Conservation (phyloP, 2,113 vertebrate species). For the Ibidorhyncha struthersii region DNA sequence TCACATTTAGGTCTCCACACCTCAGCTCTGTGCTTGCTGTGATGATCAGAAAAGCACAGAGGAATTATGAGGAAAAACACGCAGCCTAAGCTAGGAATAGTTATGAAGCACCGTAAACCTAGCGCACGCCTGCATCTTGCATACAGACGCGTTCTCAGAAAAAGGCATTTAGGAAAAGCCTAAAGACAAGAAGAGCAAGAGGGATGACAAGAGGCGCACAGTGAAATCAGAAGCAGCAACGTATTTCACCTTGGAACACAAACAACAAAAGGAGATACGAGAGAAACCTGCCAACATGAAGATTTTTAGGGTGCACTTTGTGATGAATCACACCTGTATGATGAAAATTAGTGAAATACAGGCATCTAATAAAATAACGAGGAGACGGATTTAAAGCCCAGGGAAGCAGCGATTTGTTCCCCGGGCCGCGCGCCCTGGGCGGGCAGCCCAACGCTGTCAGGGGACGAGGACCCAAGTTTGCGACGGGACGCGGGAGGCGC, state of each 20-base stretch:
- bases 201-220: not conserved
- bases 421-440: rapidly evolving
- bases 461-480: not conserved
- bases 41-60: not conserved
- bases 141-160: not conserved
- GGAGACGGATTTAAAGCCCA: not conserved
- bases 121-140: not conserved
- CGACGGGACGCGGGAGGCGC: not conserved
- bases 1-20: not conserved
- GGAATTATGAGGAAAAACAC: not conserved
- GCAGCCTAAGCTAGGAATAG: not conserved
- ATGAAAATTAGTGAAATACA: rapidly evolving
- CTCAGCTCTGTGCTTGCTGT: not conserved
- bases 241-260: not conserved
- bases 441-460: rapidly evolving
- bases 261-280: not conserved
- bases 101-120: not conserved
- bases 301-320: not conserved
- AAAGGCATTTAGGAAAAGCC: not conserved
- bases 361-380: not conserved
- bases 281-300: not conserved
- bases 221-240: not conserved
- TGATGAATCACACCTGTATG: not conserved
- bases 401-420: rapidly evolving
- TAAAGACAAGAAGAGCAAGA: not conserved